phyloP scores from a whole-genome alignment of 2,113 vertebrate species.

The Nerophis lumbriciformis region DNA sequence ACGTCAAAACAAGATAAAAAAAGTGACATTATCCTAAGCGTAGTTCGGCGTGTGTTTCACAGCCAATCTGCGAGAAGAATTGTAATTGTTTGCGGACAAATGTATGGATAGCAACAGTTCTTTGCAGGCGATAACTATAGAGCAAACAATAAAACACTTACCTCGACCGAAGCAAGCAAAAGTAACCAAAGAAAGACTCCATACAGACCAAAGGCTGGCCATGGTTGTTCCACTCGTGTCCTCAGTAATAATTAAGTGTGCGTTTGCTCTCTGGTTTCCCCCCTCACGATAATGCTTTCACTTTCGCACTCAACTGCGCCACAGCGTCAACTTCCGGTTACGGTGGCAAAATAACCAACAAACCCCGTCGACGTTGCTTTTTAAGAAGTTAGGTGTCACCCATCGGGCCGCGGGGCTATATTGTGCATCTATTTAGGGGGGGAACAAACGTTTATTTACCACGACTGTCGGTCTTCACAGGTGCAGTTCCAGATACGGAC shows the following conservation, averaged over 20 bases:
- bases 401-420: not conserved
- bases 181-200: constrained; percentile 38
- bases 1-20: not conserved
- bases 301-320: not conserved
- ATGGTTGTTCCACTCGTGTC: constrained; percentile 6
- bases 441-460: too few species aligned
- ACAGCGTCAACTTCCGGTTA: not conserved
- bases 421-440: not conserved
- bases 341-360: not conserved
- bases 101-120: too few species aligned
- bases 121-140: too few species aligned
- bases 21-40: not conserved
- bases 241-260: too few species aligned
- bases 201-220: constrained; percentile 40
- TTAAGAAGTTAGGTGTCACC: not conserved
- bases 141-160: constrained; percentile 19
- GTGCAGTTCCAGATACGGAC: too few species aligned
- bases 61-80: not conserved
- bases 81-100: too few species aligned
- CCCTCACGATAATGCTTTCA: not conserved
- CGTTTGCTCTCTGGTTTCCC: not conserved
- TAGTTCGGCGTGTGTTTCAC: not conserved
- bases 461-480: too few species aligned
- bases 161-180: constrained; percentile 30
- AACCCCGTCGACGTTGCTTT: not conserved